Percentiles rank a stretch among this genome's conserved stretches.
Conservation (phyloP, 2,888 invertebrate genomes). For the Epinotia ramella region DNA sequence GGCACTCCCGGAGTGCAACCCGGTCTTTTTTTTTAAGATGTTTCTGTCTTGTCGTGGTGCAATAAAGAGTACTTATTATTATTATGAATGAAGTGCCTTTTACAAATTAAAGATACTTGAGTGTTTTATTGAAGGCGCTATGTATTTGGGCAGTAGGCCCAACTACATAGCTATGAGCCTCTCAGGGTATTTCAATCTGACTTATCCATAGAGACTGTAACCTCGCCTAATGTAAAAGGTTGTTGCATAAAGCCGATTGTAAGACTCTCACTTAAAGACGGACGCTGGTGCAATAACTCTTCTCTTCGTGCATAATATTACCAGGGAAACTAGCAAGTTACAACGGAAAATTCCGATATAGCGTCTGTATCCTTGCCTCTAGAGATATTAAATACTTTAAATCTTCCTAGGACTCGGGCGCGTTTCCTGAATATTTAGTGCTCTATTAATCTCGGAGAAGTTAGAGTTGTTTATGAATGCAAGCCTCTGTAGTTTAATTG, state of each 20-base stretch:
- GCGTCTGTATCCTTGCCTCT: neutral
- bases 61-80: no score
- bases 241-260: constrained; percentile 29
- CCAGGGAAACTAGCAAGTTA: constrained; percentile 13
- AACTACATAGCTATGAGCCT: no score
- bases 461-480: neutral
- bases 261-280: constrained; percentile 27
- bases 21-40: no score
- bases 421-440: constrained; percentile 24
- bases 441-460: constrained; percentile 17
- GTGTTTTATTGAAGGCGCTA: no score
- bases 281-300: constrained; percentile 11
- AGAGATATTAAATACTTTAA: constrained; percentile 26
- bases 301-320: constrained; percentile 21
- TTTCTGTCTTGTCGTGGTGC: no score
- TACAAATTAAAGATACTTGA: no score
- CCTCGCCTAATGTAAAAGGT: constrained; percentile 26
- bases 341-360: constrained; percentile 21
- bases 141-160: no score
- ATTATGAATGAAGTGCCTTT: no score
- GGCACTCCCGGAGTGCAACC: no score
- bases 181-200: neutral
- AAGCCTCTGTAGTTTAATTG: neutral
- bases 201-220: constrained; percentile 14
- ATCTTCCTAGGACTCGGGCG: constrained; percentile 1